These are phyloP conservation scores for Megalops cyprinoides DNA, from an alignment of 2,797 vertebrate species.

Conservation along the genomic window DNA sequence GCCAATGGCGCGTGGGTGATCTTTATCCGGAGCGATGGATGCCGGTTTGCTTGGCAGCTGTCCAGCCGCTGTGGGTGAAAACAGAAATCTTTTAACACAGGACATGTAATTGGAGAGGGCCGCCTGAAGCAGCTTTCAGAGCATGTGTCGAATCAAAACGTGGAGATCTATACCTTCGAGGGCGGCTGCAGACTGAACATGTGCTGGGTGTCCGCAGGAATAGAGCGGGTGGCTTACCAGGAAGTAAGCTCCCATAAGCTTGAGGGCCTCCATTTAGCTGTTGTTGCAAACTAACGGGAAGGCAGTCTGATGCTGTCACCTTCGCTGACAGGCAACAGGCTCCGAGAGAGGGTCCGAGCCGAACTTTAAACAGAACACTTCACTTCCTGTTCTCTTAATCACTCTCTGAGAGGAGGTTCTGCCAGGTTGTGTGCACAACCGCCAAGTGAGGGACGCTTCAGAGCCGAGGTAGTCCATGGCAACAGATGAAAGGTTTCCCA, in stretches of 20 bases:
- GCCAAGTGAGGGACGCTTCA: neutral
- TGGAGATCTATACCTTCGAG: neutral
- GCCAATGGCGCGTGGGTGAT: conserved; percentile 23
- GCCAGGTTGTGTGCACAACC: neutral
- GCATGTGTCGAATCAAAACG: conserved; percentile 18
- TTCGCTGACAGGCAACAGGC: neutral
- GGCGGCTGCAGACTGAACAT: neutral
- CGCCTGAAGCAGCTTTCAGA: conserved; percentile 21
- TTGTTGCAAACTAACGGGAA: neutral
- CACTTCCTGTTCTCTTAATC: neutral
- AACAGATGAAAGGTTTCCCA: too few relatives aligned
- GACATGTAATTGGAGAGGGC: conserved; percentile 11
- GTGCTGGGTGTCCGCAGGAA: conserved; percentile 7
- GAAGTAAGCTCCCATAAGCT: neutral
- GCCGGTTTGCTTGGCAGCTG: conserved; percentile 34
- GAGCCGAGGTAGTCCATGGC: too few relatives aligned
- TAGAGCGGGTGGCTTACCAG: neutral
- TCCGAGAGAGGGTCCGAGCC: neutral
- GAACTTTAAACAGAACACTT: neutral
- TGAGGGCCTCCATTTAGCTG: neutral
- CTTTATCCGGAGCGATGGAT: conserved; percentile 32
- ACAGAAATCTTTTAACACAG: conserved; percentile 16
- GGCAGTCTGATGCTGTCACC: neutral
- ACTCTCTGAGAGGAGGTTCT: neutral
- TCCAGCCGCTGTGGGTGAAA: conserved; percentile 33